A percentile compares a stretch with the other conserved stretches of the same genome.
phyloP scores from a whole-genome alignment of 1,140 invertebrate genomes.

The Euura lappo region DNA sequence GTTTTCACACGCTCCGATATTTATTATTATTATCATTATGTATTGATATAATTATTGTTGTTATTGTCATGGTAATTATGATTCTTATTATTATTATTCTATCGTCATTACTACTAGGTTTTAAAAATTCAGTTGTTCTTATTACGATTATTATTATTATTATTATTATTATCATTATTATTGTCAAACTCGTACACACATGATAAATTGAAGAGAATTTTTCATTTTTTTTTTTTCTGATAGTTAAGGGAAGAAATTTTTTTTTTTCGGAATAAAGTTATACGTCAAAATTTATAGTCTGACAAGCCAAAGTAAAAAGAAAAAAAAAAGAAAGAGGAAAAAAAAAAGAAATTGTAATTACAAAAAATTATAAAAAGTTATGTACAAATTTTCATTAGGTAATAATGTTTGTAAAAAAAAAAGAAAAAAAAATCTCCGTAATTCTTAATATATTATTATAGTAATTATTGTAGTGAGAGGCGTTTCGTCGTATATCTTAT shows the following conservation, averaged over 20 bases:
- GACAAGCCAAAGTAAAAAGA: constrained; percentile 46
- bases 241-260: too few species aligned
- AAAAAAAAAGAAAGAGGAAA: constrained; percentile 21
- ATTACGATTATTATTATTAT: not conserved
- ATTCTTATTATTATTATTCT: not conserved
- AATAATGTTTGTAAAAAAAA: constrained; percentile 52
- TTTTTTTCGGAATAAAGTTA: constrained; percentile 15
- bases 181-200: not conserved
- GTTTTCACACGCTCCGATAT: not conserved
- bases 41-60: not conserved
- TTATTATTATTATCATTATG: not conserved
- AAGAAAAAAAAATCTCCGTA: constrained; percentile 25
- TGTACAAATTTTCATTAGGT: constrained; percentile 57
- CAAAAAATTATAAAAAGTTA: constrained; percentile 39
- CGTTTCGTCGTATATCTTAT: not conserved
- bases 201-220: not conserved
- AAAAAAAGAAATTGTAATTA: constrained; percentile 44
- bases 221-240: not conserved
- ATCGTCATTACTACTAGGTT: not conserved
- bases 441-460: not conserved
- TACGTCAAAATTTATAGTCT: constrained; percentile 42
- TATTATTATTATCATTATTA: not conserved
- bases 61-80: not conserved
- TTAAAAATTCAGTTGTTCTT: not conserved
- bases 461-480: constrained; percentile 2